Evolutionary conservation across 2,888 invertebrate genomes (phyloP).

Genomic region (Lithophane socia): DNA sequence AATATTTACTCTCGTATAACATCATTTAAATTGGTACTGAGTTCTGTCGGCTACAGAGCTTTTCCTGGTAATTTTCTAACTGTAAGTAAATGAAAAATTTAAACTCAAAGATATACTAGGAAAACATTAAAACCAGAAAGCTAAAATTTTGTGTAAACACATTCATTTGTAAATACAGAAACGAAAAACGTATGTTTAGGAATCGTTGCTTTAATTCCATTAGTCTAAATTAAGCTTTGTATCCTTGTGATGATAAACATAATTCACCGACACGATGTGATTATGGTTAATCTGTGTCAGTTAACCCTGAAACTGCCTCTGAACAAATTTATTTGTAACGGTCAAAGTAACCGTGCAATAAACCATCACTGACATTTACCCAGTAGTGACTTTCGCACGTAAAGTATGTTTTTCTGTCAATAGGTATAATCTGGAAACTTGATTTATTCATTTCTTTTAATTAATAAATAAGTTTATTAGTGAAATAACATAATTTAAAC

Average conservation of each 20-base stretch:
- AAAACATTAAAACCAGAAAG: neutral
- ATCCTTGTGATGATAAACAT: constrained; percentile 19
- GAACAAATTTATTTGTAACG: constrained; percentile 28
- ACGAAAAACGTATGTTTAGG: neutral
- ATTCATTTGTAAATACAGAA: constrained; percentile 3
- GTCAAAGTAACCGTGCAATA: constrained; percentile 15
- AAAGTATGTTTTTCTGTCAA: neutral
- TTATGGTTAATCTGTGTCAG: neutral
- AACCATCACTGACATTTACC: constrained; percentile 3
- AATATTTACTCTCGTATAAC: neutral
- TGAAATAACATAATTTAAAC: neutral
- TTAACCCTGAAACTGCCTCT: constrained; percentile 18
- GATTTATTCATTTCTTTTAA: neutral
- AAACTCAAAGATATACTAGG: neutral
- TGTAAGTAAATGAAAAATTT: neutral
- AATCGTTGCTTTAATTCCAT: neutral
- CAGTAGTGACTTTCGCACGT: too few relatives aligned
- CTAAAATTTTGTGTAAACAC: neutral
- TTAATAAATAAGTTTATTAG: neutral
- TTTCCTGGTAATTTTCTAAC: neutral
- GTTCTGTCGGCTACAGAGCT: neutral
- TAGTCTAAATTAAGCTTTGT: neutral
- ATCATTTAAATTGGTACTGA: neutral
- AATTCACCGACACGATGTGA: constrained; percentile 2
- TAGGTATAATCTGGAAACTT: neutral